phyloP scores from a whole-genome alignment of 2,888 invertebrate genomes.

The Drosophila incognita region DNA sequence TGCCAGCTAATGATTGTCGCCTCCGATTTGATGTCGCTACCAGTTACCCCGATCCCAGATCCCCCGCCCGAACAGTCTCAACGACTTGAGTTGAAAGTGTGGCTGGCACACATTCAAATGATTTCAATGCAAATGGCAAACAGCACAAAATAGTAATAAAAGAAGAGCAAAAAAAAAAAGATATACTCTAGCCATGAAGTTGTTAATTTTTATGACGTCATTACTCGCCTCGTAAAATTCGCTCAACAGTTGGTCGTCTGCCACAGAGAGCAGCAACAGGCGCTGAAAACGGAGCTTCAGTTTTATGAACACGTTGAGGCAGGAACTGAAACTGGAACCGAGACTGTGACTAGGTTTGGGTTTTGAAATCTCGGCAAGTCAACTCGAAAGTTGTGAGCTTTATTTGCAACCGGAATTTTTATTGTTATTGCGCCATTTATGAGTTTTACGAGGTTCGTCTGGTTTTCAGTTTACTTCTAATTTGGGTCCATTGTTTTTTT shows the following conservation, averaged over 20 bases:
- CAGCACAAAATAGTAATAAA: constrained; percentile 38
- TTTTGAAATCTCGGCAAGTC: constrained; percentile 55
- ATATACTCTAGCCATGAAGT: constrained; percentile 63
- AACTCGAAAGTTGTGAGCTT: constrained; percentile 65
- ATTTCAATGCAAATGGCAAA: constrained; percentile 46
- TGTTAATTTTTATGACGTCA: constrained; percentile 85
- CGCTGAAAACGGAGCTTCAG: constrained; percentile 42
- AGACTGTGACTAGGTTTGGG: constrained; percentile 6
- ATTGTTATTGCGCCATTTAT: constrained; percentile 79
- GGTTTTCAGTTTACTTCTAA: constrained; percentile 52
- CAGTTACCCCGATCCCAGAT: constrained; percentile 5
- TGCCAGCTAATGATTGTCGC: constrained; percentile 58
- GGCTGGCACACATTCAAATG: constrained; percentile 66
- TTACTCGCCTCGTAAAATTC: constrained; percentile 84
- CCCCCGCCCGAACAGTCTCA: background rate
- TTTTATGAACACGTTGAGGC: constrained; percentile 71
- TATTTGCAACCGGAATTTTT: constrained; percentile 80
- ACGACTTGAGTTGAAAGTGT: constrained; percentile 30
- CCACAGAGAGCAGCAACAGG: constrained; percentile 69
- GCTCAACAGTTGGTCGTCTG: constrained; percentile 82
- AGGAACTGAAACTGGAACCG: constrained; percentile 25
- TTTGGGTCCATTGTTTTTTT: constrained; percentile 60
- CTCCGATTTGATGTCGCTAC: constrained; percentile 28
- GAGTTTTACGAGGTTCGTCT: constrained; percentile 70
- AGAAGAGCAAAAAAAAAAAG: constrained; percentile 11